Conservation (phyloP, 2,888 invertebrate species). For the Hirtodrosophila cameraria region DNA sequence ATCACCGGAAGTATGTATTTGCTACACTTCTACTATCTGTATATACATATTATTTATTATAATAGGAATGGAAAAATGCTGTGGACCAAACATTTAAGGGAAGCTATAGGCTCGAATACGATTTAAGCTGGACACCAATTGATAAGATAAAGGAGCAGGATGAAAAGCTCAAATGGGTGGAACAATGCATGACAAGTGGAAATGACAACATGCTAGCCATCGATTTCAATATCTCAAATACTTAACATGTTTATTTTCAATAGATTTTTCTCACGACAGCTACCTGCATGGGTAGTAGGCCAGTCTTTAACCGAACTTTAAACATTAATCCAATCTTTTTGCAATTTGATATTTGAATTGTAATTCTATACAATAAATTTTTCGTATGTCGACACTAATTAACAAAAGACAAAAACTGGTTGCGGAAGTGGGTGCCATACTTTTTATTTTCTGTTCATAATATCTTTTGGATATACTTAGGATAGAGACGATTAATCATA, state of each 20-base stretch:
- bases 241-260: slow-evolving; percentile 2
- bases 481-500: too few relatives aligned
- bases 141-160: slow-evolving; percentile 84
- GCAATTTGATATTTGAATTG: too few relatives aligned
- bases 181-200: slow-evolving; percentile 53
- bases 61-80: slow-evolving; percentile 88
- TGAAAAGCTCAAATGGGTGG: slow-evolving; percentile 74
- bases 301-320: background rate
- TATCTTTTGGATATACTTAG: too few relatives aligned
- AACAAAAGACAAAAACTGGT: too few relatives aligned
- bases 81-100: slow-evolving; percentile 87
- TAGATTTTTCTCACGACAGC: background rate
- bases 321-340: too few relatives aligned
- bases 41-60: too few relatives aligned
- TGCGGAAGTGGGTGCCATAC: too few relatives aligned
- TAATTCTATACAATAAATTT: too few relatives aligned
- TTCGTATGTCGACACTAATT: too few relatives aligned
- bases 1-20: slow-evolving; percentile 87
- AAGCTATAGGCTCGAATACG: slow-evolving; percentile 88
- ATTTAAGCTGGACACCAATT: slow-evolving; percentile 89
- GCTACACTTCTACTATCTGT: background rate
- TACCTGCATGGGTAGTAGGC: background rate
- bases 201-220: slow-evolving; percentile 57
- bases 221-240: slow-evolving; percentile 60
- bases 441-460: too few relatives aligned